Percentiles rank a stretch among this genome's conserved stretches.
phyloP scores from a whole-genome alignment of 1,140 invertebrate species.

The Eupristina koningsbergeri region DNA sequence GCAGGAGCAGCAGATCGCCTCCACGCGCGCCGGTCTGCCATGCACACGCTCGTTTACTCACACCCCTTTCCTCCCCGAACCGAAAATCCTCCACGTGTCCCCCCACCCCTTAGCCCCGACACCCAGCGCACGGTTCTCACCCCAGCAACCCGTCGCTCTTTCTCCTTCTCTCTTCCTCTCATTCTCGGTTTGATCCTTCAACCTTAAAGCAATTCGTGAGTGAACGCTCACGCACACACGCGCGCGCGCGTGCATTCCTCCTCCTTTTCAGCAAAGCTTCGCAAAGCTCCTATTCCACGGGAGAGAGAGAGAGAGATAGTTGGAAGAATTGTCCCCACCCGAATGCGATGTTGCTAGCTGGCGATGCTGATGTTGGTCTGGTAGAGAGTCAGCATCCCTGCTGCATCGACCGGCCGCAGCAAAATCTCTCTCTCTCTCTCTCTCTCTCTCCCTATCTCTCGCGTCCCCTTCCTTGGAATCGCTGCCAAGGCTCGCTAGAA shows the following conservation, averaged over 20 bases:
- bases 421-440: constrained; percentile 19
- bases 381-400: constrained; percentile 50
- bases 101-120: too few species aligned
- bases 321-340: constrained; percentile 24
- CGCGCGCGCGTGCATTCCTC: background rate
- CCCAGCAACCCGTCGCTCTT: background rate
- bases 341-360: constrained; percentile 60
- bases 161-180: constrained; percentile 1
- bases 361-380: background rate
- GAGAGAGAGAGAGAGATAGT: background rate
- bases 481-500: background rate
- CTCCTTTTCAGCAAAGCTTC: constrained; percentile 6
- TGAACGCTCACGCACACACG: too few species aligned
- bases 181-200: constrained; percentile 15
- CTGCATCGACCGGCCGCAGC: constrained; percentile 63
- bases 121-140: background rate
- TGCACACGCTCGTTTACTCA: background rate
- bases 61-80: constrained; percentile 20
- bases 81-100: constrained; percentile 52
- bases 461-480: constrained; percentile 11
- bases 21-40: background rate
- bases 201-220: too few species aligned
- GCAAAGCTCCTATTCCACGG: too few species aligned
- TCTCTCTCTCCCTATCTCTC: background rate
- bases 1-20: background rate